A percentile compares a stretch with the other conserved stretches of the same genome.
These are phyloP conservation scores for Halcyon senegalensis DNA, from an alignment of 2,113 vertebrate species.

Conservation along the genomic window DNA sequence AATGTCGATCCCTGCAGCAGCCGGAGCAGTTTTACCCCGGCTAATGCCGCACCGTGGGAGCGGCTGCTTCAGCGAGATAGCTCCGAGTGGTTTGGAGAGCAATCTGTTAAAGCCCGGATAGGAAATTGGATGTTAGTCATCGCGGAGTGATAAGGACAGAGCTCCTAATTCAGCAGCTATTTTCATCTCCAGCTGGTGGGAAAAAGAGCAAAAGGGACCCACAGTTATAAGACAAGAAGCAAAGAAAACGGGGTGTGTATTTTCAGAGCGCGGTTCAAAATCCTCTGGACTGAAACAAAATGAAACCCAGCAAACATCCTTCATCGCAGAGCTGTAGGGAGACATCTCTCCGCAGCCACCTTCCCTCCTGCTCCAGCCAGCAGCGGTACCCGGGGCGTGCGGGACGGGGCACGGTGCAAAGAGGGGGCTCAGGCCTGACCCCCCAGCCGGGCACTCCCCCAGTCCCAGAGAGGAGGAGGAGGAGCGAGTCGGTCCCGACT, in stretches of 20 bases:
- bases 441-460: neutral
- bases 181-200: neutral
- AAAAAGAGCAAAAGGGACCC: neutral
- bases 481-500: neutral
- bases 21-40: neutral
- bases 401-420: neutral
- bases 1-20: neutral
- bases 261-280: neutral
- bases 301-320: neutral
- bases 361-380: neutral
- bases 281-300: neutral
- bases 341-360: neutral
- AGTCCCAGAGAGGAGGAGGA: neutral
- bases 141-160: neutral
- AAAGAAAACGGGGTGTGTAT: neutral
- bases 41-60: neutral
- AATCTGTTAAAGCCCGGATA: neutral
- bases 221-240: neutral
- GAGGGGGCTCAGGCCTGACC: neutral
- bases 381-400: fast-evolving
- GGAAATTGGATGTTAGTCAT: neutral
- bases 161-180: neutral
- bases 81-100: neutral
- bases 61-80: neutral
- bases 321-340: neutral